Base-by-base conservation (phyloP, 2,888 invertebrate genomes). In the Orthonevra nobilis region DNA sequence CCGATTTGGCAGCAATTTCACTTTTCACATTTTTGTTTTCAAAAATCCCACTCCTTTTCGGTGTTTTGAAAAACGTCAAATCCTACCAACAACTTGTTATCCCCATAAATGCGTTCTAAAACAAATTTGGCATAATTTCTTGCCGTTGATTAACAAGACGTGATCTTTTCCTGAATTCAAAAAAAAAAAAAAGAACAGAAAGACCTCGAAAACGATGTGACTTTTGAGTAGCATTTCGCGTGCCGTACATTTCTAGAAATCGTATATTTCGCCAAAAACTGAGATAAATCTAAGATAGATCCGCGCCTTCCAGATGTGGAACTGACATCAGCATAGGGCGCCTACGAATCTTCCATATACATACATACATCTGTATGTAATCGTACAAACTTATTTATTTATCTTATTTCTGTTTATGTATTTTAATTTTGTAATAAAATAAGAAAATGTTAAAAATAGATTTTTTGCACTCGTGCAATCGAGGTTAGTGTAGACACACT, bases 381-480 rank as follows among this genome's bases (percentile, higher is more conserved):
- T n/a, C n/a, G n/a, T n/a, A n/a, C n/a, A n/a, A n/a, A n/a, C n/a
- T n/a, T n/a, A n/a, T n/a, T n/a, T n/a, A n/a, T n/a, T n/a, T n/a
- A n/a, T n/a, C n/a, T n/a, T n/a, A n/a, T n/a, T n/a, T n/a, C n/a
- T n/a, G n/a, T n/a, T n/a, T n/a, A n/a, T n/a, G n/a, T n/a, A n/a
- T n/a, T n/a, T n/a, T n/a, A n/a, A n/a, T 32, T 26, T 50, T 19
- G 26, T 19, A n/a, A 14, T 2, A 36, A 17, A 34, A 30, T 34
- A 9, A 19, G 14, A 56, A 9, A 38, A 20, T 28, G 46, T 50
- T 74, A 69, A 64, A 70, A 77, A 77, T 77, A 77, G 63, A 42
- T 58, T 58, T 77, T 75, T 77, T 77, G 75, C 75, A 77, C 75
- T 70, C 75, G 70, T 64, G 50, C 70, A 77, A 64, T 70, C 64